Conservation (phyloP, 2,888 invertebrate species). For the Chalcis sispes region DNA sequence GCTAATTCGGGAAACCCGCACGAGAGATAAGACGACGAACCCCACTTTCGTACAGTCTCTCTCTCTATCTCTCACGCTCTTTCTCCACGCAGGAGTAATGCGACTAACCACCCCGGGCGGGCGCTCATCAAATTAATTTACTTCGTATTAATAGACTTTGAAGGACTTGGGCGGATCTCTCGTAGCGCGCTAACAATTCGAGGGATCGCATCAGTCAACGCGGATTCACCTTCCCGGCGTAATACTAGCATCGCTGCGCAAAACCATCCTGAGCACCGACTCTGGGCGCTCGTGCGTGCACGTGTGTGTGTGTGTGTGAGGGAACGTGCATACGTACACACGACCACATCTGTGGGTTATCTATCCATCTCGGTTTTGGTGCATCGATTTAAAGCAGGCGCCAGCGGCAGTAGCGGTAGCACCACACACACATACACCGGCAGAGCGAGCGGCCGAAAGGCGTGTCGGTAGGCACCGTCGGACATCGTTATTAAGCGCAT, state of each 20-base stretch:
- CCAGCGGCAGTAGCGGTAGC: constrained; percentile 9
- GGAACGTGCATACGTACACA: not conserved
- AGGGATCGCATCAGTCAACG: constrained; percentile 20
- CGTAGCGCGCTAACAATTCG: constrained; percentile 34
- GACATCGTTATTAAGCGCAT: constrained; percentile 76
- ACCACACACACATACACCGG: constrained; percentile 36
- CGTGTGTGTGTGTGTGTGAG: not conserved
- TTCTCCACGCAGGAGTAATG: not conserved
- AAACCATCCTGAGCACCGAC: not conserved
- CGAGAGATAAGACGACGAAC: not conserved
- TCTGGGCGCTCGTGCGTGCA: no score
- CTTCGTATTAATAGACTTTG: constrained; percentile 53
- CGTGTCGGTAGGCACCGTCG: constrained; percentile 74
- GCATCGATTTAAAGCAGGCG: constrained; percentile 70
- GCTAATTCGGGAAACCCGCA: not conserved
- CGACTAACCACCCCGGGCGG: not conserved
- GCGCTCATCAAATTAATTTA: constrained; percentile 48
- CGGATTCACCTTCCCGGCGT: not conserved
- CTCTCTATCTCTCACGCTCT: no score
- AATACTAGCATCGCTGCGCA: not conserved
- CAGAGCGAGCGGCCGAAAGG: constrained; percentile 68
- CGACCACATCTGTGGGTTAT: not conserved
- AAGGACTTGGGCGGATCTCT: constrained; percentile 31
- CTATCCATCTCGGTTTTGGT: constrained; percentile 32
- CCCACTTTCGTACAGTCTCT: not conserved